Evolutionary conservation across 2,888 invertebrate genomes (phyloP).

Genomic region (Drosophila infuscata): DNA sequence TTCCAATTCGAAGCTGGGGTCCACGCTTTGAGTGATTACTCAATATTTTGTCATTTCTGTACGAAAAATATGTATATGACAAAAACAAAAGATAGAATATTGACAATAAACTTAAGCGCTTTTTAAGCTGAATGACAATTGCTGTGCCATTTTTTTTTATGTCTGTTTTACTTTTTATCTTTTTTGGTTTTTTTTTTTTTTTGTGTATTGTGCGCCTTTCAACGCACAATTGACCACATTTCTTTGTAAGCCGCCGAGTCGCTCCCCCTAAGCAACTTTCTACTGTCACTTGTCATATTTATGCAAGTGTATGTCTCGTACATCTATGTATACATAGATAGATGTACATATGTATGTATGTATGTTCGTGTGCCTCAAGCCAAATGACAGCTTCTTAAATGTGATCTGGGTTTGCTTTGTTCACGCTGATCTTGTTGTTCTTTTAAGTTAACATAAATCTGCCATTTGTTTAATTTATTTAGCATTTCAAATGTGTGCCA

Average conservation of each 20-base stretch:
- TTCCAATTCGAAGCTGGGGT: slow-evolving; percentile 46
- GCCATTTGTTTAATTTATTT: slow-evolving; percentile 69
- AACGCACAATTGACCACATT: slow-evolving; percentile 64
- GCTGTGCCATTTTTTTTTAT: slow-evolving; percentile 73
- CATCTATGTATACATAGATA: not conserved
- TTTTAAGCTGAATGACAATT: slow-evolving; percentile 77
- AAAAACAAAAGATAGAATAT: slow-evolving; percentile 60
- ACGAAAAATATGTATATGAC: slow-evolving; percentile 23
- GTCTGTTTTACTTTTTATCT: slow-evolving; percentile 17
- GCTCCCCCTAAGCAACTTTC: slow-evolving; percentile 69
- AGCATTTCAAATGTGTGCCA: slow-evolving; percentile 55
- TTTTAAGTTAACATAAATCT: slow-evolving; percentile 64
- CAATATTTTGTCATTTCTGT: slow-evolving; percentile 78
- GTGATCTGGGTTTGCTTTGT: slow-evolving; percentile 66
- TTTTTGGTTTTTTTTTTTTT: not conserved
- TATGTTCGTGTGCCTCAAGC: slow-evolving; percentile 13
- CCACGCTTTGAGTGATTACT: slow-evolving; percentile 71
- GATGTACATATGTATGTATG: not conserved
- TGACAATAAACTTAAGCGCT: slow-evolving; percentile 79
- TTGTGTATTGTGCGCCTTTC: slow-evolving; percentile 43
- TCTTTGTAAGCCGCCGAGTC: slow-evolving; percentile 44
- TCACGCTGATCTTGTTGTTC: slow-evolving; percentile 41
- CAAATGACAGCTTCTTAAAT: slow-evolving; percentile 74
- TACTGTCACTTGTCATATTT: slow-evolving; percentile 76
- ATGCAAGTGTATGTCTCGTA: slow-evolving; percentile 39